Evolutionary conservation across 2,888 invertebrate species (phyloP).

Genomic region (Cremastinae sp.): DNA sequence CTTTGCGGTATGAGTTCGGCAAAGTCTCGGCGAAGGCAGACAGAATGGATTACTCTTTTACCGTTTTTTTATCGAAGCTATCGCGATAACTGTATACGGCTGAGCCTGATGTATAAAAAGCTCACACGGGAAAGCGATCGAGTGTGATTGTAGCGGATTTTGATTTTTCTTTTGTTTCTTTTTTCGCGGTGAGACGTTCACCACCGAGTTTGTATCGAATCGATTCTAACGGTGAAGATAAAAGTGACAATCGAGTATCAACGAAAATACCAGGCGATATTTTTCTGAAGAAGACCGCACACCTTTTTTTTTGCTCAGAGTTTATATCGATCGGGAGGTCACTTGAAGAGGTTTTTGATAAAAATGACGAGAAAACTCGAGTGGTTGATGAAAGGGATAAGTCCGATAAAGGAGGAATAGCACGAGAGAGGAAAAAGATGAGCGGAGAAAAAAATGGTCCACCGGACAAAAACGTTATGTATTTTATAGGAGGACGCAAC

Average conservation of each 20-base stretch:
- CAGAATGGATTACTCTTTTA: constrained; percentile 65
- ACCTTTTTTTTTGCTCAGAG: background rate
- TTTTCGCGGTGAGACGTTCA: background rate
- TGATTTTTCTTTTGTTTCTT: background rate
- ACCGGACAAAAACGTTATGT: constrained; percentile 66
- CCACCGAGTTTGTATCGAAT: background rate
- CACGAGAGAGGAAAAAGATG: constrained; percentile 31
- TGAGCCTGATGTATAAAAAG: constrained; percentile 7
- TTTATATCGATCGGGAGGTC: constrained; percentile 7
- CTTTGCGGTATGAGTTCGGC: constrained; percentile 44
- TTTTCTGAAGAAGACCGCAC: background rate
- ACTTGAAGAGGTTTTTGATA: constrained; percentile 9
- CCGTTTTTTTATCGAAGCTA: constrained; percentile 16
- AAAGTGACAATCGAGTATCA: background rate
- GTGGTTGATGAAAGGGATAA: constrained; percentile 14
- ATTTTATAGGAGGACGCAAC: constrained; percentile 70
- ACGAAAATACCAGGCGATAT: background rate
- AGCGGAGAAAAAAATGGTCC: constrained; percentile 44
- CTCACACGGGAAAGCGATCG: background rate
- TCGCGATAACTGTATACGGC: background rate
- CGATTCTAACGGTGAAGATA: background rate
- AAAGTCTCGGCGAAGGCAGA: constrained; percentile 66
- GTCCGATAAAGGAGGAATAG: constrained; percentile 17
- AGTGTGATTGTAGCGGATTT: background rate
- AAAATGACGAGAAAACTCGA: background rate